phyloP scores from a whole-genome alignment of 1,140 invertebrate genomes.

The Ceratina australensis region DNA sequence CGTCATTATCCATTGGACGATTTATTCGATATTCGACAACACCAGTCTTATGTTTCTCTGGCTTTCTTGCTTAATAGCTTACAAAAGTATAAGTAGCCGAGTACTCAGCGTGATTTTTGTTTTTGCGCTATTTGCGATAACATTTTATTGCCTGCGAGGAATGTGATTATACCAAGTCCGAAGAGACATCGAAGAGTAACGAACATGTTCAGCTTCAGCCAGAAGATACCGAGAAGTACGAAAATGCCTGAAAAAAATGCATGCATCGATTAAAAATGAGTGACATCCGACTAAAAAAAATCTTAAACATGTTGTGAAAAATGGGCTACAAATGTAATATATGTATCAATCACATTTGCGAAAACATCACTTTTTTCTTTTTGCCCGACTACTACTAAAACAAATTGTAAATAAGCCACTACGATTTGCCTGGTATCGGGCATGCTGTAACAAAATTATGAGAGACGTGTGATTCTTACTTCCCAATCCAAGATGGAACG shows the following conservation, averaged over 20 bases:
- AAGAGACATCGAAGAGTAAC: slow-evolving; percentile 94
- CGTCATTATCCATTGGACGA: neutral
- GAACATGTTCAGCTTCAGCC: slow-evolving; percentile 97
- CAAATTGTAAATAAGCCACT: slow-evolving; percentile 23
- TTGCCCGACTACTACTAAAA: slow-evolving; percentile 72
- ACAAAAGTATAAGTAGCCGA: neutral
- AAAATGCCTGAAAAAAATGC: slow-evolving; percentile 86
- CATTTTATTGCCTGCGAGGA: slow-evolving; percentile 94
- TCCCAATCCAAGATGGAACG: slow-evolving; percentile 92
- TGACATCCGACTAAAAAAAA: neutral
- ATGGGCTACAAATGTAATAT: slow-evolving; percentile 73
- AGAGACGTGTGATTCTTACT: slow-evolving; percentile 77
- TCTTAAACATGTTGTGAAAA: slow-evolving; percentile 69
- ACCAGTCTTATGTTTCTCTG: neutral
- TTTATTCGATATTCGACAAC: neutral
- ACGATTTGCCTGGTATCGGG: slow-evolving; percentile 70
- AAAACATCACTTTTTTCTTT: slow-evolving; percentile 74
- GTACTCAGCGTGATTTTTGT: slow-evolving; percentile 66
- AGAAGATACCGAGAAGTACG: slow-evolving; percentile 92
- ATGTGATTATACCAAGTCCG: slow-evolving; percentile 90
- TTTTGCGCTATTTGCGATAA: slow-evolving; percentile 86
- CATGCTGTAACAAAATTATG: slow-evolving; percentile 21
- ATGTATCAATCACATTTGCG: slow-evolving; percentile 65
- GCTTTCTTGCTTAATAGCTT: neutral
- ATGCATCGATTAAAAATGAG: neutral